Conservation (phyloP, 2,888 invertebrate genomes). For the Amiota minor region DNA sequence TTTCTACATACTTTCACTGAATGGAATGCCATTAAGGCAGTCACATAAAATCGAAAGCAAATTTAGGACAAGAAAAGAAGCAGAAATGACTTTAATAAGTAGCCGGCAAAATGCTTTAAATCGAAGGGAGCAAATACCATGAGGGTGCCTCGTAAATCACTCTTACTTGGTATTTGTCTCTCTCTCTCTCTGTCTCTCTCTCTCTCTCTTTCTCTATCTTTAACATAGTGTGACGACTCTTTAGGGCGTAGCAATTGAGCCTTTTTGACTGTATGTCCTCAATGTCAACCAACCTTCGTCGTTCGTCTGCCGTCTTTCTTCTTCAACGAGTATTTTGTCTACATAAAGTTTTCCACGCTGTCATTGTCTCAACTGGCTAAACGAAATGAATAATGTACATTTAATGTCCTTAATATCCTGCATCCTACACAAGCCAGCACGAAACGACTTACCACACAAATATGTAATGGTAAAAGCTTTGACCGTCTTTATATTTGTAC, state of each 20-base stretch:
- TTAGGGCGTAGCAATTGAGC: neutral
- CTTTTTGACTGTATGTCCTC: slow-evolving; percentile 1
- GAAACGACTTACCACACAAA: slow-evolving; percentile 13
- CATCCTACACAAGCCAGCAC: slow-evolving; percentile 11
- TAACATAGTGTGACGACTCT: slow-evolving; percentile 30
- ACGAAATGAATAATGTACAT: slow-evolving; percentile 60
- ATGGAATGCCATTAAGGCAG: slow-evolving; percentile 41
- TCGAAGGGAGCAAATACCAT: neutral
- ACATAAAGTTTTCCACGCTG: slow-evolving; percentile 31
- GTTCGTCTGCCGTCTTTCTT: neutral
- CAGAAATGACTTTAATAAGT: slow-evolving; percentile 55
- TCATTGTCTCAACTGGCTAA: slow-evolving; percentile 48
- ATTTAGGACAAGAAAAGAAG: neutral
- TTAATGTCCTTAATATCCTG: slow-evolving; percentile 62
- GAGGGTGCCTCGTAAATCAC: no score
- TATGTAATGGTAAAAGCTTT: slow-evolving; percentile 36
- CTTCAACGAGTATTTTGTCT: slow-evolving; percentile 19
- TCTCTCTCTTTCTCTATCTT: no score
- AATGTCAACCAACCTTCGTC: slow-evolving; percentile 2
- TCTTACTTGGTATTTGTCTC: no score
- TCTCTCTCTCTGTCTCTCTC: no score
- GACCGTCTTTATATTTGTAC: neutral
- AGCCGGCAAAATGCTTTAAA: slow-evolving; percentile 25
- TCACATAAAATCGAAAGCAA: slow-evolving; percentile 37
- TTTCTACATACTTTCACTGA: no score